Percentiles rank a stretch among this genome's conserved stretches.
Conservation (phyloP, 2,888 invertebrate genomes). For the Oasisia sp. region DNA sequence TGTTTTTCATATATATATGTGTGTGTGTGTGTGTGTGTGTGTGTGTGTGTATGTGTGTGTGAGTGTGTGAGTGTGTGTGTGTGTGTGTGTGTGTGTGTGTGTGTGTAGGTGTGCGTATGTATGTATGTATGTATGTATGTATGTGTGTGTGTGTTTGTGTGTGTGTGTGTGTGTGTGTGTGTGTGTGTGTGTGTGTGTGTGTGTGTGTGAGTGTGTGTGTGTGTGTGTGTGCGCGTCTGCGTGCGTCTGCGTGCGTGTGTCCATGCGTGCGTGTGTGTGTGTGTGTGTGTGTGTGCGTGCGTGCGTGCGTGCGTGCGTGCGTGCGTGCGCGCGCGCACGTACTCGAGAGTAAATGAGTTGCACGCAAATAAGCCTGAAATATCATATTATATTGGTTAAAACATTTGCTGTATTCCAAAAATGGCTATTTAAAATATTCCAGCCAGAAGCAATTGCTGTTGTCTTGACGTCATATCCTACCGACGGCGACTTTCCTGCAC, state of each 20-base stretch:
- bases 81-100: background rate
- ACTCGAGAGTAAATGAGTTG: no score
- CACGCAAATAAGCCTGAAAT: no score
- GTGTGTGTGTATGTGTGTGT: background rate
- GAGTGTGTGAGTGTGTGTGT: background rate
- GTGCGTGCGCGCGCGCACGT: background rate
- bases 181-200: slow-evolving; percentile 25
- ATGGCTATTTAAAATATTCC: no score
- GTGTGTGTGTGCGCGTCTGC: slow-evolving; percentile 21
- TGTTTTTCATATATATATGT: background rate
- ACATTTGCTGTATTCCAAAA: no score
- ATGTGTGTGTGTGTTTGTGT: background rate
- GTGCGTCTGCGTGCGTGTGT: background rate
- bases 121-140: background rate
- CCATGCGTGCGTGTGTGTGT: background rate
- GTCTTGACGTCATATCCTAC: no score
- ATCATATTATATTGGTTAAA: no score
- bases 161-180: slow-evolving; percentile 23
- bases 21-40: background rate
- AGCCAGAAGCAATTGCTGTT: no score
- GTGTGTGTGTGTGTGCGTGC: background rate
- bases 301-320: background rate
- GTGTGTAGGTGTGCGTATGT: background rate
- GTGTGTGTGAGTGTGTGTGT: slow-evolving; percentile 27
- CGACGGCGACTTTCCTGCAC: no score